These are phyloP conservation scores for Lemur catta DNA, from an alignment of 2,797 vertebrate species.

Conservation along the genomic window DNA sequence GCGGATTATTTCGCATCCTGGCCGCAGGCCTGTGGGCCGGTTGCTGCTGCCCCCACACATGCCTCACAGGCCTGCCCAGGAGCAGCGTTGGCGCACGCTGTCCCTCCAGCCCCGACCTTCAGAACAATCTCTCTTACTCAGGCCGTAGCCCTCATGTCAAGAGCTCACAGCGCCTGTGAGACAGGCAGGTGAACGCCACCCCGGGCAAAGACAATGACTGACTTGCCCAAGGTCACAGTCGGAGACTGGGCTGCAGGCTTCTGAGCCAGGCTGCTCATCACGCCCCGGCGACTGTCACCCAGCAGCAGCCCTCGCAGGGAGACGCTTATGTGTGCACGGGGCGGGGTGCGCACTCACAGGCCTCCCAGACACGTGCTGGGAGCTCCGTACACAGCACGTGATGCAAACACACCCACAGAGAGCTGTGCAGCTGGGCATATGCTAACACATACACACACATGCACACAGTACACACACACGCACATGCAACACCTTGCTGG, in stretches of 20 bases:
- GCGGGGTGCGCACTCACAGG: background rate
- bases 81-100: fast-evolving
- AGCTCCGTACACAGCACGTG: background rate
- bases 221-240: background rate
- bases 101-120: background rate
- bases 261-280: background rate
- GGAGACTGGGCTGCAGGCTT: background rate
- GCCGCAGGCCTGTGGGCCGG: background rate
- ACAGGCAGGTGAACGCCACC: background rate
- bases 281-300: background rate
- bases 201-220: background rate
- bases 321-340: background rate
- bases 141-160: background rate
- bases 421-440: background rate
- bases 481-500: background rate
- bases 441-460: background rate
- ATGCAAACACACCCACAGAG: slow-evolving; percentile 10
- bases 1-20: background rate
- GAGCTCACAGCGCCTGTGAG: background rate
- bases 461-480: background rate
- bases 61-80: background rate
- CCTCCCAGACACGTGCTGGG: background rate
- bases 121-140: background rate
- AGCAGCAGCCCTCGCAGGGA: background rate
- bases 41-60: background rate